Evolutionary conservation across 2,113 vertebrate species (phyloP).

Genomic region (Hippocampus mohnikei): DNA sequence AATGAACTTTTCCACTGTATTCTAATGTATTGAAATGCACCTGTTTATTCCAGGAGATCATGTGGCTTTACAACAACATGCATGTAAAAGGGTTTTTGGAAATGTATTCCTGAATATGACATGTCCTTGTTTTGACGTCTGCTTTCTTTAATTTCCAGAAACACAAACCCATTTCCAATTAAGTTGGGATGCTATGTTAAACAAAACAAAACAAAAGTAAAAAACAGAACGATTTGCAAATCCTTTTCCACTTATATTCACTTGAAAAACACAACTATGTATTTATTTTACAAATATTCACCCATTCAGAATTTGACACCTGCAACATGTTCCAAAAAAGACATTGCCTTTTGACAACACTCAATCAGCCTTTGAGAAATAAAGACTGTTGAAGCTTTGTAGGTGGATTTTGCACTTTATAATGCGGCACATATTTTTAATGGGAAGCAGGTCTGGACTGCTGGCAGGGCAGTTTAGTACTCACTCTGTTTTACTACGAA

Average conservation of each 20-base stretch:
- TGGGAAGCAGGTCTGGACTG: too few species aligned
- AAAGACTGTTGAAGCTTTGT: too few species aligned
- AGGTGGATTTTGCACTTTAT: too few species aligned
- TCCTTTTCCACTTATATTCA: not conserved
- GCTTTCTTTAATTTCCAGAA: not conserved
- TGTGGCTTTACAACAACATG: conserved; percentile 46
- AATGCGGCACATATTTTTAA: too few species aligned
- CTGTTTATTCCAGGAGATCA: conserved; percentile 58
- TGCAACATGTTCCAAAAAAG: too few species aligned
- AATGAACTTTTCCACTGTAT: not conserved
- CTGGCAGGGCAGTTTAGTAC: too few species aligned
- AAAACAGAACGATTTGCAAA: not conserved
- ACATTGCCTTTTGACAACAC: too few species aligned
- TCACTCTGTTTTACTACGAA: too few species aligned
- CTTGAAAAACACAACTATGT: too few species aligned
- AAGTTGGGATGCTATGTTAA: not conserved
- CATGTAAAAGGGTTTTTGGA: conserved; percentile 51
- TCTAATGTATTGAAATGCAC: not conserved
- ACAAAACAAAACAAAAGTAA: not conserved
- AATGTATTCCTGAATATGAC: conserved; percentile 56
- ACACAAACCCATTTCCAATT: not conserved
- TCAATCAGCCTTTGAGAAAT: too few species aligned
- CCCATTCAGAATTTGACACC: too few species aligned
- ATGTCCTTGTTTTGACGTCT: conserved; percentile 40
- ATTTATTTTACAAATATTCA: not conserved